These are phyloP conservation scores for Pluvianellus socialis DNA, from an alignment of 2,113 vertebrate species.

Conservation along the genomic window DNA sequence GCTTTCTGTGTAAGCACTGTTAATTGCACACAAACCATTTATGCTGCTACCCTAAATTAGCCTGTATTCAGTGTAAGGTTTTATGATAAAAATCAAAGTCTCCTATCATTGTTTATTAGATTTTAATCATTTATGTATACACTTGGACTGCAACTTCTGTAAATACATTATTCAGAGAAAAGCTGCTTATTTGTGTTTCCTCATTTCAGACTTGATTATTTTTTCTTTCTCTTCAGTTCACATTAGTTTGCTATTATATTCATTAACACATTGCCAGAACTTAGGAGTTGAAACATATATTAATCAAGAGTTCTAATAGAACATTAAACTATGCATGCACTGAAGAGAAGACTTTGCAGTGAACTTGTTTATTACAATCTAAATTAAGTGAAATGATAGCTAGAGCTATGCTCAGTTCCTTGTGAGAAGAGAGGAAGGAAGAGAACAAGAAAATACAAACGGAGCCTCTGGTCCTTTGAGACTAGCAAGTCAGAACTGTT, in stretches of 20 bases:
- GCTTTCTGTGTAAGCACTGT: background rate
- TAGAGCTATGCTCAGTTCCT: background rate
- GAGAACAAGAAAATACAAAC: background rate
- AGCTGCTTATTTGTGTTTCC: background rate
- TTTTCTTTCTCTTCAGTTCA: background rate
- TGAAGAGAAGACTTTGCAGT: background rate
- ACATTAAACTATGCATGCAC: background rate
- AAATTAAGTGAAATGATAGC: background rate
- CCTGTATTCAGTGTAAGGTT: background rate
- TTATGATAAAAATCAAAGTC: background rate
- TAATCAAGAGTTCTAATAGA: background rate
- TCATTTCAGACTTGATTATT: background rate
- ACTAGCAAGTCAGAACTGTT: background rate
- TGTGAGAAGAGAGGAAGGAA: background rate
- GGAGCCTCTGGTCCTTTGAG: rapidly evolving
- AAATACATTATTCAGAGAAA: background rate
- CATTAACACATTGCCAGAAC: background rate
- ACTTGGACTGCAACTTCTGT: background rate
- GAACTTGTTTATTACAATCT: background rate
- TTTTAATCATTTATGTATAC: constrained; percentile 23
- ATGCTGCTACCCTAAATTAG: background rate
- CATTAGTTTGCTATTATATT: background rate
- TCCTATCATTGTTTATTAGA: background rate
- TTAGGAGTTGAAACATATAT: background rate
- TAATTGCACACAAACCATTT: background rate